phyloP scores from a whole-genome alignment of 37 sponge, comb jelly and placozoan genomes.

The Halisarca cf. caerulea region DNA sequence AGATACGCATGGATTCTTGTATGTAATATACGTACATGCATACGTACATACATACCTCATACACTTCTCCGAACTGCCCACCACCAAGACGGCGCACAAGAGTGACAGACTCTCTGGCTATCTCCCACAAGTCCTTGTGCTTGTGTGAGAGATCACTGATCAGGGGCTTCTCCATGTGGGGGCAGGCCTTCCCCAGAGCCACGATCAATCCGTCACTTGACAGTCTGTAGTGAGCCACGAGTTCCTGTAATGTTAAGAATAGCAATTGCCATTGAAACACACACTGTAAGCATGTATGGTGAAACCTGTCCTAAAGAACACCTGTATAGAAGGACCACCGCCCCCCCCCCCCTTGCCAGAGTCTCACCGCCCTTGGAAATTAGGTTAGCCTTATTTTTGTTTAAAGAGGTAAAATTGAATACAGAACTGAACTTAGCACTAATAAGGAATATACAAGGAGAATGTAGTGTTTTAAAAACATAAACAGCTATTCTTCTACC shows the following conservation, averaged over 20 bases:
- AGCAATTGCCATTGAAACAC: no score
- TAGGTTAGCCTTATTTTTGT: no score
- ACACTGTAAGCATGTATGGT: no score
- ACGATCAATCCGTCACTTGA: constrained; percentile 36
- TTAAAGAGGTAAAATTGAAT: no score
- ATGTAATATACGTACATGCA: background rate
- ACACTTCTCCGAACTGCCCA: constrained; percentile 91
- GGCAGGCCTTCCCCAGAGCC: constrained; percentile 68
- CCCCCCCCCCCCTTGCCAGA: no score
- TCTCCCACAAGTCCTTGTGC: constrained; percentile 98
- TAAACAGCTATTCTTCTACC: no score
- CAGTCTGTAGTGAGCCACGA: constrained; percentile 84
- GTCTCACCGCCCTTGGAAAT: no score
- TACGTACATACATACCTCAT: constrained; percentile 34
- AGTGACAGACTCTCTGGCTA: constrained; percentile 75
- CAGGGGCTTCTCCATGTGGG: constrained; percentile 76
- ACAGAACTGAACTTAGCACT: no score
- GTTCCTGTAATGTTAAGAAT: constrained; percentile 75
- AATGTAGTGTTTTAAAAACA: no score
- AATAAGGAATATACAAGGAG: no score
- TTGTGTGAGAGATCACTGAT: constrained; percentile 82
- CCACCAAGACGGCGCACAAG: constrained; percentile 76
- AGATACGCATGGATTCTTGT: background rate
- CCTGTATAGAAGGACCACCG: no score
- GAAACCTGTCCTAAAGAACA: no score